Evolutionary conservation across 2,797 vertebrate species (phyloP).

Genomic region (Hyperoplus lanceolatus): DNA sequence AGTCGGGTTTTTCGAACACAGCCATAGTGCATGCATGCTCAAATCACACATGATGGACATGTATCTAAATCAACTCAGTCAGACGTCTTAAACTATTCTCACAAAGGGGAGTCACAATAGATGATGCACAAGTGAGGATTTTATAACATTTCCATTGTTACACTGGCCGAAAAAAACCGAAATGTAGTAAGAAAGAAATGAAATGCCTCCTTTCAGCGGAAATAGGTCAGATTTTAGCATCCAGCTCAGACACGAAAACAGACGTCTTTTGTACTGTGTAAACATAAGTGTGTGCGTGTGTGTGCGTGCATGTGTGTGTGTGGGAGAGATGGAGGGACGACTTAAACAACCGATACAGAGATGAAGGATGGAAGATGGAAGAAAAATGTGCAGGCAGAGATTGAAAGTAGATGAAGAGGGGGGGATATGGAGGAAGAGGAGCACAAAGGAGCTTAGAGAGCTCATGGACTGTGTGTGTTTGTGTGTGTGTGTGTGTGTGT

Average conservation of each 20-base stretch:
- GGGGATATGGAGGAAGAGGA: constrained; percentile 27
- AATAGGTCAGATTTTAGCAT: constrained; percentile 74
- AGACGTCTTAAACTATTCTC: constrained; percentile 55
- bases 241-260: constrained; percentile 59
- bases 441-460: constrained; percentile 57
- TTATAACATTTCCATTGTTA: constrained; percentile 60
- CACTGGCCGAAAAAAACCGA: constrained; percentile 33
- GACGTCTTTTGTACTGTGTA: constrained; percentile 51
- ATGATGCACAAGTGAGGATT: constrained; percentile 50
- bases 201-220: constrained; percentile 52
- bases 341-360: constrained; percentile 32
- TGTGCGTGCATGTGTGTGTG: too few relatives aligned
- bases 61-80: constrained; percentile 63
- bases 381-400: constrained; percentile 49
- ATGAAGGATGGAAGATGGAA: constrained; percentile 46
- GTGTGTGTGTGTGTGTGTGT: constrained; percentile 13
- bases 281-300: constrained; percentile 44
- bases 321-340: background rate
- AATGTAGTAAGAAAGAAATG: constrained; percentile 7
- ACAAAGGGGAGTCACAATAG: constrained; percentile 56
- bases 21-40: background rate
- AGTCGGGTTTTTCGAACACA: too few relatives aligned
- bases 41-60: constrained; percentile 47
- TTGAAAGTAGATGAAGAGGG: constrained; percentile 54
- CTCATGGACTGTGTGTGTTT: constrained; percentile 8